Conservation (phyloP, 1,140 invertebrate species). For the Homarus americanus region DNA sequence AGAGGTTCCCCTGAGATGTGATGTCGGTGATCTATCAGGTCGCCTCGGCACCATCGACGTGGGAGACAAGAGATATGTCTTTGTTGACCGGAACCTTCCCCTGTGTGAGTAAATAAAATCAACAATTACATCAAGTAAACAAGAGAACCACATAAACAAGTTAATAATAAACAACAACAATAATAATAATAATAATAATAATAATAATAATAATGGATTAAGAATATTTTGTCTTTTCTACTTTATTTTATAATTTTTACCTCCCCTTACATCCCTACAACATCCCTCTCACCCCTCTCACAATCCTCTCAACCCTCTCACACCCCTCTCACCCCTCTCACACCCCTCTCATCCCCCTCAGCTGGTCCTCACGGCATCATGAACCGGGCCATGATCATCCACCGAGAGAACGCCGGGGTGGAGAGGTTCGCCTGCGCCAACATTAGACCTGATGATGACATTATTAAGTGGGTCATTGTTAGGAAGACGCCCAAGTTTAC, state of each 20-base stretch:
- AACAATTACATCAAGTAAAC: too few species aligned
- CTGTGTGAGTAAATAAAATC: conserved; percentile 79
- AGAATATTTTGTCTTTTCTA: too few species aligned
- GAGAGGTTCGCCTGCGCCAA: conserved; percentile 93
- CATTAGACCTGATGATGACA: conserved; percentile 93
- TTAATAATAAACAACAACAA: too few species aligned
- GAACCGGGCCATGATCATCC: conserved; percentile 91
- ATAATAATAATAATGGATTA: too few species aligned
- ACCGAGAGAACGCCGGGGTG: conserved; percentile 85
- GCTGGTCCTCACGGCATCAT: conserved; percentile 80
- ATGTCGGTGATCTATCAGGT: conserved; percentile 94
- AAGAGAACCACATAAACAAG: too few species aligned
- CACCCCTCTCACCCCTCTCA: background rate
- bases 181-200: too few species aligned
- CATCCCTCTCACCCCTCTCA: too few species aligned
- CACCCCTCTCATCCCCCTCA: background rate
- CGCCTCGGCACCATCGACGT: conserved; percentile 90
- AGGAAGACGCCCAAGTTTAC: conserved; percentile 92
- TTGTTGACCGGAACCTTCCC: conserved; percentile 92
- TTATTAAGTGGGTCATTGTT: conserved; percentile 93
- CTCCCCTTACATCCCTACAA: too few species aligned
- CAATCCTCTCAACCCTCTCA: too few species aligned
- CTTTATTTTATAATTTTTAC: too few species aligned
- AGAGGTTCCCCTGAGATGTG: conserved; percentile 92
- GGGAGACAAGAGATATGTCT: conserved; percentile 87